phyloP scores from a whole-genome alignment of 1,140 invertebrate species.

The Adoxophyes honmai region DNA sequence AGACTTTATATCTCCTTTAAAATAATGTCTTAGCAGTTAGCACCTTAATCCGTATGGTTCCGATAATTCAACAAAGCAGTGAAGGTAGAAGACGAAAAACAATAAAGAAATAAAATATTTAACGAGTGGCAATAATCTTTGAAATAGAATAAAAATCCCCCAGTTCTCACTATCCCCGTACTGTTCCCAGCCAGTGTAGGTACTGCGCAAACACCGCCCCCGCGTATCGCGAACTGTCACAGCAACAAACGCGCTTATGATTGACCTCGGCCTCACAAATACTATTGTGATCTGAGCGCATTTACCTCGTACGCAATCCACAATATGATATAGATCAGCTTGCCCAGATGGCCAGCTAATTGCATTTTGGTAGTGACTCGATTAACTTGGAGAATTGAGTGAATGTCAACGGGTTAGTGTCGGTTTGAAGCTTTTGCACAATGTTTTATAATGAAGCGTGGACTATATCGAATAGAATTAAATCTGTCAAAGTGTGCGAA shows the following conservation, averaged over 20 bases:
- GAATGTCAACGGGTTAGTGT: neutral
- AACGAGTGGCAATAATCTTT: too few species aligned
- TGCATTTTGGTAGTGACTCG: neutral
- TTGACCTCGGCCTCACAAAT: constrained; percentile 42
- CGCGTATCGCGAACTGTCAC: constrained; percentile 52
- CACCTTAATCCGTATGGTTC: too few species aligned
- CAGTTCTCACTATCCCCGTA: neutral
- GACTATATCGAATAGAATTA: too few species aligned
- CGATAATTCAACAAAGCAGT: too few species aligned
- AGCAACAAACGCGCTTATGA: constrained; percentile 55
- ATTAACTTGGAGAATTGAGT: neutral
- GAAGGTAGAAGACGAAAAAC: too few species aligned
- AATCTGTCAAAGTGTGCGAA: too few species aligned
- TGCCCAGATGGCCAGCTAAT: constrained; percentile 13
- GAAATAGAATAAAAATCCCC: too few species aligned
- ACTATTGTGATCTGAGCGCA: constrained; percentile 31
- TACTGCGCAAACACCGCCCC: constrained; percentile 57
- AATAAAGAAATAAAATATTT: too few species aligned
- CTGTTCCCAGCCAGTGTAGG: neutral
- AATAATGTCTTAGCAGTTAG: too few species aligned
- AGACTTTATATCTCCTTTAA: too few species aligned
- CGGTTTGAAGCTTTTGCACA: neutral
- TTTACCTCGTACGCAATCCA: constrained; percentile 38
- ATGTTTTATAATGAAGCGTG: too few species aligned
- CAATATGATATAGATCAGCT: constrained; percentile 7